These are phyloP conservation scores for Prorops nasuta DNA, from an alignment of 1,140 invertebrate species.

Conservation along the genomic window DNA sequence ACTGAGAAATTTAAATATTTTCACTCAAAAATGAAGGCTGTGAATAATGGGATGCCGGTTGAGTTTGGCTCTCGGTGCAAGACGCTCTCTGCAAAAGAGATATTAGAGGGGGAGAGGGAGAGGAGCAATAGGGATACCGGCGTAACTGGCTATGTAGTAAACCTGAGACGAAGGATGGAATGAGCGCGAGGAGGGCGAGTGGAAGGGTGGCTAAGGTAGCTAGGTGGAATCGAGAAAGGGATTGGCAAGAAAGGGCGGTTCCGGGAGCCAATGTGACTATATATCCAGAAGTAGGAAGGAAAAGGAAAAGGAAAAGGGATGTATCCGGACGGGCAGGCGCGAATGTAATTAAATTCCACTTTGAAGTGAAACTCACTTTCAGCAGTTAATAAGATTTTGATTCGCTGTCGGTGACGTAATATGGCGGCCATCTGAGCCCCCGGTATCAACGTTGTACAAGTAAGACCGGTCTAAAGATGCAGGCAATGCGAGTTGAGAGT, in stretches of 20 bases:
- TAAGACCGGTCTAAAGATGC: neutral
- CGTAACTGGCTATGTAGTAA: neutral
- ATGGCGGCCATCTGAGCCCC: slow-evolving; percentile 23
- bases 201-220: slow-evolving; percentile 16
- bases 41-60: slow-evolving; percentile 18
- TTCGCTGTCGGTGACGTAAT: slow-evolving; percentile 42
- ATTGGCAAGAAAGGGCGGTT: neutral
- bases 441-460: slow-evolving; percentile 10
- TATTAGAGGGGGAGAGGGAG: neutral
- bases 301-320: neutral
- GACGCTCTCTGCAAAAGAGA: neutral
- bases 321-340: slow-evolving; percentile 22
- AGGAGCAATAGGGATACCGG: neutral
- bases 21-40: slow-evolving; percentile 24
- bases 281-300: slow-evolving; percentile 9
- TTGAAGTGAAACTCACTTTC: slow-evolving; percentile 46
- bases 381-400: slow-evolving; percentile 52
- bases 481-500: neutral
- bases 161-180: neutral
- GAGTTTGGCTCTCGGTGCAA: neutral
- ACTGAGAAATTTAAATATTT: slow-evolving; percentile 34
- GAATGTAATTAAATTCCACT: slow-evolving; percentile 49
- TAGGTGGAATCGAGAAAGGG: neutral
- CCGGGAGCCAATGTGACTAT: slow-evolving; percentile 1
- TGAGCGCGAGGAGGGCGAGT: neutral